A percentile compares a stretch with the other conserved stretches of the same genome.
Conservation (phyloP, 2,113 vertebrate genomes). For the Sitta europaea region DNA sequence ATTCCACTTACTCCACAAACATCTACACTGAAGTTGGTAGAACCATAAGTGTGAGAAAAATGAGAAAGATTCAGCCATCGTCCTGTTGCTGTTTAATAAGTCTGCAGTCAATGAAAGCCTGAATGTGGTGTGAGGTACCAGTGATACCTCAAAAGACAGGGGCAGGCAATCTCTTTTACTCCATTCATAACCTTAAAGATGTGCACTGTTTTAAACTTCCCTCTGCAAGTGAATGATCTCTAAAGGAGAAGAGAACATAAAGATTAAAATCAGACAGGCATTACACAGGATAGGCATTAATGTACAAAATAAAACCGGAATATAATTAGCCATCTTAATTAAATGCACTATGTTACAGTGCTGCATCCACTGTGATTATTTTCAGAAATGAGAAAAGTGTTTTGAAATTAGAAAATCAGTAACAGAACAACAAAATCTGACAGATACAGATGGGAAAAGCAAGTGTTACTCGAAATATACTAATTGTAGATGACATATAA, state of each 20-base stretch:
- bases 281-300: background rate
- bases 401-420: background rate
- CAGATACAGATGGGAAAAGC: background rate
- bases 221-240: background rate
- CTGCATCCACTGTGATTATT: background rate
- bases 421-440: background rate
- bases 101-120: background rate
- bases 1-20: background rate
- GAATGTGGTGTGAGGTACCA: background rate
- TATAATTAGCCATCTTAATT: background rate
- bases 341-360: background rate
- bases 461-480: background rate
- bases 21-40: background rate
- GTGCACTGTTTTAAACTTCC: background rate
- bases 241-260: background rate
- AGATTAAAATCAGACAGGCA: background rate
- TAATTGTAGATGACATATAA: conserved; percentile 3
- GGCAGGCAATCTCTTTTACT: background rate
- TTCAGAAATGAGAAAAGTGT: background rate
- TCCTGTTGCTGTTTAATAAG: background rate
- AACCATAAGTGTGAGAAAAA: background rate
- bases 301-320: background rate
- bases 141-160: background rate
- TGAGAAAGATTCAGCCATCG: background rate
- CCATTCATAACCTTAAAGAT: background rate